Base-by-base conservation (phyloP, 2,113 vertebrate species). In the Corythoichthys haematopterus region DNA sequence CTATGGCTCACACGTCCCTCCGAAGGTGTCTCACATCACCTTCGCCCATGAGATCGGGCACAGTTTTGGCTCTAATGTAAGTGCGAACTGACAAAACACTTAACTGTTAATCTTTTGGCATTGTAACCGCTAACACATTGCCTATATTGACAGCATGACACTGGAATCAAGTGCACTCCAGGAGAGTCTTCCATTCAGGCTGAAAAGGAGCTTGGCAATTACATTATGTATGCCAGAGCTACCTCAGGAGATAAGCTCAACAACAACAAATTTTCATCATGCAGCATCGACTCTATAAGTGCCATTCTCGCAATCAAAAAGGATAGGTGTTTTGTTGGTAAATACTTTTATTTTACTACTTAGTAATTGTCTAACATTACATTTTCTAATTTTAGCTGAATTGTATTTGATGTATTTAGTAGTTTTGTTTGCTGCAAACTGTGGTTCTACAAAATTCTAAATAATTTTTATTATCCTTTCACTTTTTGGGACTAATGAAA, bases 1-100 rank as follows among this genome's bases (percentile, higher is more conserved):
- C 85, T 99, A 99, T 16, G 95, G 93, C n/a, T 95, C 96, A 74
- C 97, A 99, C 4, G 96, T 99, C 3, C 97, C 97, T 50, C 95
- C 96, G 50, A 99, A 98, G 77, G 97, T 99, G 64, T 98, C 97
- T 71, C 97, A 99, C 80, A 98, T 99, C 71, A 99, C 97, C 70
- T 98, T 99, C 77, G 97, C 97, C 72, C 97, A 99, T 76, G 97
- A 99, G 83, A 94, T 99, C 59, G 97, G 97, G 57, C 97, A 99
- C 91, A 99, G 98, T 88, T 98, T 99, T 84, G 97, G 97, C 65
- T 99, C 97, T 36, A 96, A 96, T 77, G 97, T 99, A 90, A 96
- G 96, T 94, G 80, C 77, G 40, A 1, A 35, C n/a, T 20, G 40
- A 62, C 15, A 3, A 46, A 62, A 28, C 43, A 3, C 20, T 14